These are phyloP conservation scores for Molothrus ater DNA, from an alignment of 2,797 vertebrate species.

Conservation along the genomic window DNA sequence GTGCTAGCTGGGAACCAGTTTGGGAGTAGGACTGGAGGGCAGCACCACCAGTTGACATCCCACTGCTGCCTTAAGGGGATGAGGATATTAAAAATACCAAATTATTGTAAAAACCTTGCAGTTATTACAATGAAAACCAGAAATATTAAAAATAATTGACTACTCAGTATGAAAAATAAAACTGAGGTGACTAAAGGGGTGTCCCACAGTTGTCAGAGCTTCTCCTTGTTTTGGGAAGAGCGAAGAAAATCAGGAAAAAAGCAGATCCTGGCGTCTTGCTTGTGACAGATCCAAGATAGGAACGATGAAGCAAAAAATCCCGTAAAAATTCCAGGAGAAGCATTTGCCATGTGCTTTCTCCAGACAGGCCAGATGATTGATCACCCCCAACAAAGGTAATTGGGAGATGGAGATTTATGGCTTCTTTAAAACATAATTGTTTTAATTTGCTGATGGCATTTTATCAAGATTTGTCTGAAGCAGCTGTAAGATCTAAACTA, in stretches of 20 bases:
- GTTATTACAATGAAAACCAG: background rate
- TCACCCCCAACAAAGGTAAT: background rate
- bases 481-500: background rate
- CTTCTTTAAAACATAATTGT: conserved; percentile 49
- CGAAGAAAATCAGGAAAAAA: background rate
- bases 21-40: background rate
- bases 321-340: background rate
- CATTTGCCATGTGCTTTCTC: background rate
- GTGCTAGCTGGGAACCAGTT: background rate
- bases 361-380: background rate
- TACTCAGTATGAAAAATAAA: background rate
- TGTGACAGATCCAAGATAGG: background rate
- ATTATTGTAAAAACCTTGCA: background rate
- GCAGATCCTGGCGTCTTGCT: rapidly evolving
- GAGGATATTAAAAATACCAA: background rate
- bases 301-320: background rate
- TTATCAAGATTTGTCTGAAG: conserved; percentile 49
- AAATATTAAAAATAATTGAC: background rate
- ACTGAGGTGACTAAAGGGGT: background rate
- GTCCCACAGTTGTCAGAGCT: background rate
- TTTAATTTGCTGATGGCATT: conserved; percentile 48
- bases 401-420: conserved; percentile 24
- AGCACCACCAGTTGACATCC: background rate
- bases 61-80: background rate
- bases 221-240: background rate